Evolutionary conservation across 2,113 vertebrate genomes (phyloP).

Genomic region (Suncus etruscus): DNA sequence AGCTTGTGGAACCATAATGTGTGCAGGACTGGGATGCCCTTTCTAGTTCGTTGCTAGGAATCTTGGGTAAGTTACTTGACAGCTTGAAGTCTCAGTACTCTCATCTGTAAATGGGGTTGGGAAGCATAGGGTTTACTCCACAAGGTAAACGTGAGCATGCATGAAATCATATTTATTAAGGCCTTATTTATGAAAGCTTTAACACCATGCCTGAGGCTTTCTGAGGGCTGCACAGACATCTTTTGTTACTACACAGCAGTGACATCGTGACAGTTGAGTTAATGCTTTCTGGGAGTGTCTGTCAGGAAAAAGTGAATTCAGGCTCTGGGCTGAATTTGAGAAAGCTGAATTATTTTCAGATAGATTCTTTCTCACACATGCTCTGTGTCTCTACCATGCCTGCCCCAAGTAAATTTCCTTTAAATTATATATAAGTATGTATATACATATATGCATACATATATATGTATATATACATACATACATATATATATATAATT

Average conservation of each 20-base stretch:
- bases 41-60: background rate
- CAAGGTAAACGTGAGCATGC: background rate
- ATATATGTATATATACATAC: too few relatives aligned
- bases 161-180: background rate
- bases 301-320: background rate
- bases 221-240: background rate
- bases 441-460: too few relatives aligned
- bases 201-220: background rate
- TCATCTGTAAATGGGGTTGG: background rate
- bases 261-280: background rate
- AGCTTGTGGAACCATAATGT: background rate
- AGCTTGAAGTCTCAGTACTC: background rate
- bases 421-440: too few relatives aligned
- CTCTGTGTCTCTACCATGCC: too few relatives aligned
- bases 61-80: background rate
- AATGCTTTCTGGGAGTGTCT: background rate
- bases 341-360: slow-evolving; percentile 41
- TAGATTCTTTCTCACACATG: background rate
- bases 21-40: background rate
- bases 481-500: too few relatives aligned
- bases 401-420: too few relatives aligned
- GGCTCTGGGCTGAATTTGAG: background rate
- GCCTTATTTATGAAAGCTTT: background rate
- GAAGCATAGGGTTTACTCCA: background rate
- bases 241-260: background rate